Evolutionary conservation across 2,113 vertebrate species (phyloP), one percentile per base, ranked within the genome.

Genomic region (Zosterops borbonicus): DNA sequence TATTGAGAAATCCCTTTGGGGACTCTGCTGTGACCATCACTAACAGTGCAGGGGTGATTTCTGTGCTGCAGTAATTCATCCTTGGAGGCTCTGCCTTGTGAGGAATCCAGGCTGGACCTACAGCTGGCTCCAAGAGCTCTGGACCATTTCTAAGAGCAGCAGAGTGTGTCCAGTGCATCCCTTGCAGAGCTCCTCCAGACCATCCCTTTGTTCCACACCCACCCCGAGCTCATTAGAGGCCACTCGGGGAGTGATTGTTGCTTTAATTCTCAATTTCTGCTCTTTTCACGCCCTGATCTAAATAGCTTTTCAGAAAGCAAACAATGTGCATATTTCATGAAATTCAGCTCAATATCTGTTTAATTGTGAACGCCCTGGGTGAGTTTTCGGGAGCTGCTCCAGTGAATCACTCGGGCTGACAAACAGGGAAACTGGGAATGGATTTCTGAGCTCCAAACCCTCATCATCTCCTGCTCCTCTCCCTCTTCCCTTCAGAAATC

Each of bases 301-400:
- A 97, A 93, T n/a, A 94, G 68, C 96, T 94, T 94, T 96, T 92
- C 41, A 77, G 17, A 74, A 92, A 92, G 91, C 58, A 95, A 97
- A 96, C 96, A 95, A 47, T 70, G 94, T 97, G 83, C 94, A 97
- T 97, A 96, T 97, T 98, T 97, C 95, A 97, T 97, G 83, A 94
- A 77, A 97, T 95, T 82, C 79, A 87, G 94, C 93, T 94, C 90
- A 90, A 67, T 95, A 93, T 91, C 95, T 97, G 88, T 95, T 97
- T 97, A 98, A 96, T 97, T 95, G 94, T 97, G 95, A 82, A 65
- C 29, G 13, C 74, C 84, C 78, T 56, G 82, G 28, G 59, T 56
- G 39, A 92, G 73, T 76, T 74, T 25, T 11, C 68, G 96, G 90
- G 92, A 67, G 41, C 68, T 64, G 62, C 53, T 96, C n/a, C 92